phyloP scores from a whole-genome alignment of 2,888 invertebrate genomes.

The Hecatera dysodea region DNA sequence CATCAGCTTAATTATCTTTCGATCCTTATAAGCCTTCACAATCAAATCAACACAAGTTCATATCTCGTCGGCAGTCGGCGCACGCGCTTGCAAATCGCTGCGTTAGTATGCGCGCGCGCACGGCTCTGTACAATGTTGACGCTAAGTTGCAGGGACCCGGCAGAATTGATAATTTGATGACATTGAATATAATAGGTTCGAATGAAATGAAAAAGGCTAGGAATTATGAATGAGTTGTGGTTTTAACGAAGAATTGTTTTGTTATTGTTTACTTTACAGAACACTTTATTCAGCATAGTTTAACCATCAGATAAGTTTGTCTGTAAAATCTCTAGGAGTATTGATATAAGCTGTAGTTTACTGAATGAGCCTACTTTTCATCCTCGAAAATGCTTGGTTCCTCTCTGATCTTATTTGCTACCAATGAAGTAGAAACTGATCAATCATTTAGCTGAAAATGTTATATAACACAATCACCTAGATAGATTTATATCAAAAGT shows the following conservation, averaged over 20 bases:
- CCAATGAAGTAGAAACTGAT: not conserved
- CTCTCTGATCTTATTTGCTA: not conserved
- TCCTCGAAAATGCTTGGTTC: not conserved
- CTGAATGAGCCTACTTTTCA: not conserved
- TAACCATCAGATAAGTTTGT: not conserved
- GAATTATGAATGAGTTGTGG: not conserved
- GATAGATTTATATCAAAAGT: conserved; percentile 10
- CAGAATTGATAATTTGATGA: conserved; percentile 54
- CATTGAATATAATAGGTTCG: conserved; percentile 6
- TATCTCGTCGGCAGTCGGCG: conserved; percentile 38
- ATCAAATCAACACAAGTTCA: conserved; percentile 48
- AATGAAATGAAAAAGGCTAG: not conserved
- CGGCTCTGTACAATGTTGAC: conserved; percentile 49
- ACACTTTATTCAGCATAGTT: not conserved
- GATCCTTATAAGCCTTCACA: not conserved
- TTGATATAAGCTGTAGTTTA: too few species aligned
- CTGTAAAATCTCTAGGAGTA: not conserved
- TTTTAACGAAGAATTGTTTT: not conserved
- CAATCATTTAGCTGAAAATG: not conserved
- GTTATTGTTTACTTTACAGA: not conserved
- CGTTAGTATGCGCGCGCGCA: conserved; percentile 52
- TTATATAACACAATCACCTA: not conserved
- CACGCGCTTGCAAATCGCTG: conserved; percentile 43
- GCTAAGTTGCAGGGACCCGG: conserved; percentile 35
- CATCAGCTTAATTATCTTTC: not conserved